These are phyloP conservation scores for Drosophila chauvacae DNA, from an alignment of 1,140 invertebrate species.

Conservation along the genomic window DNA sequence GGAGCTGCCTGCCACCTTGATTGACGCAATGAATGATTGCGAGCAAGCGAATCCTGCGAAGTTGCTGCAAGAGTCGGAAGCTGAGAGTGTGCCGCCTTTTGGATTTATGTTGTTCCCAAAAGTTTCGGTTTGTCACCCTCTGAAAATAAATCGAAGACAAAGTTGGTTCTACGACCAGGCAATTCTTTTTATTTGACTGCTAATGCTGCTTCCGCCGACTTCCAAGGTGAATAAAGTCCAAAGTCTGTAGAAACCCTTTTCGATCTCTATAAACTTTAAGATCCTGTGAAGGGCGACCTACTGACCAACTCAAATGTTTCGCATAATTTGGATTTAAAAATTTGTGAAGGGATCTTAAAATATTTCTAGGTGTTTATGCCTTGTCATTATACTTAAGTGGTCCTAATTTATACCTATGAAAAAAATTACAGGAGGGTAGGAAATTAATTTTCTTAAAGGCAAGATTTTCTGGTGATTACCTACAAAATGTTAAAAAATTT, in stretches of 20 bases:
- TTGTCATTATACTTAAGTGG: not conserved
- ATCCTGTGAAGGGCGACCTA: not conserved
- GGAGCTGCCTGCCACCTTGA: slow-evolving; percentile 51
- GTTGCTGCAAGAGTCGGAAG: not conserved
- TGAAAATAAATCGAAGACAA: slow-evolving; percentile 32
- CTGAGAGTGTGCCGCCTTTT: slow-evolving; percentile 13
- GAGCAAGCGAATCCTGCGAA: slow-evolving; percentile 24
- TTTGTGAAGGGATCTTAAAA: not conserved
- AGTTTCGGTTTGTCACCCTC: slow-evolving; percentile 35
- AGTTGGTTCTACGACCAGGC: slow-evolving; percentile 2
- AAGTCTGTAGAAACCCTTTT: not conserved
- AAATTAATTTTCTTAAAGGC: no score
- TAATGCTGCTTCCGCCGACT: not conserved
- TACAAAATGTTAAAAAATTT: no score
- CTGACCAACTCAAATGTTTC: not conserved
- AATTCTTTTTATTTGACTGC: not conserved
- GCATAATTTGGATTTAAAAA: not conserved
- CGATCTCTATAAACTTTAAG: no score
- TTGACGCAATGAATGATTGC: slow-evolving; percentile 74
- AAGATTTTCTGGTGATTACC: no score
- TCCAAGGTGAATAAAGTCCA: not conserved
- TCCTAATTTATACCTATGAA: no score
- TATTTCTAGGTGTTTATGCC: not conserved
- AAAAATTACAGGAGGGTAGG: no score
- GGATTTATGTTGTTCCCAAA: slow-evolving; percentile 26